Percentiles rank a stretch among this genome's conserved stretches.
These are phyloP conservation scores for Tetramorium bicarinatum DNA, from an alignment of 2,888 invertebrate species.

Conservation along the genomic window DNA sequence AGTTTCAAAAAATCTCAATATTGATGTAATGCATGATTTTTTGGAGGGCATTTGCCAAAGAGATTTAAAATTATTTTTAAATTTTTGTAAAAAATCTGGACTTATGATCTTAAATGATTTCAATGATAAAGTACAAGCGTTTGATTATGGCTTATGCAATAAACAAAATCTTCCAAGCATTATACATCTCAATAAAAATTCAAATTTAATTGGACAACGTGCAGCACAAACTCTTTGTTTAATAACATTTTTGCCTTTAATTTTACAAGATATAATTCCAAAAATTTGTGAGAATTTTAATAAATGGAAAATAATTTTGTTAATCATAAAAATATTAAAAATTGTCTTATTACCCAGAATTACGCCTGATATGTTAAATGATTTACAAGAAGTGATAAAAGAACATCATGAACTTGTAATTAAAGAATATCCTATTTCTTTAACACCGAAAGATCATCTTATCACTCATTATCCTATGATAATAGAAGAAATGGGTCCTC, in stretches of 20 bases:
- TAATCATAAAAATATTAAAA: slow-evolving; percentile 60
- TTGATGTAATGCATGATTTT: slow-evolving; percentile 66
- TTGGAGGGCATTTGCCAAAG: slow-evolving; percentile 63
- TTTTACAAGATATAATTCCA: slow-evolving; percentile 48
- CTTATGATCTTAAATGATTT: slow-evolving; percentile 42
- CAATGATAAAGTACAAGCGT: slow-evolving; percentile 52
- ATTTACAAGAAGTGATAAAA: slow-evolving; percentile 17
- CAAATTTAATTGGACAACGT: slow-evolving; percentile 55
- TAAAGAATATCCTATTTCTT: not conserved
- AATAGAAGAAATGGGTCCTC: slow-evolving; percentile 54
- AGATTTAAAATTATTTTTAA: slow-evolving; percentile 60
- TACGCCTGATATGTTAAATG: slow-evolving; percentile 44
- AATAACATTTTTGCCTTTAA: slow-evolving; percentile 49
- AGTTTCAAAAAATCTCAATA: slow-evolving; percentile 48
- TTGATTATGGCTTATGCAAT: slow-evolving; percentile 55
- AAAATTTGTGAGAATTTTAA: slow-evolving; percentile 23
- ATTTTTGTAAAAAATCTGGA: slow-evolving; percentile 41
- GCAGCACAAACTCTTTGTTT: slow-evolving; percentile 57
- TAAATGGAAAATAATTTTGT: slow-evolving; percentile 55
- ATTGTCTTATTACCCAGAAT: slow-evolving; percentile 59
- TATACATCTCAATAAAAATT: slow-evolving; percentile 49
- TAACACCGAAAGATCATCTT: slow-evolving; percentile 64
- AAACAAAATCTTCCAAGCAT: slow-evolving; percentile 5
- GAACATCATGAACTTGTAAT: slow-evolving; percentile 36
- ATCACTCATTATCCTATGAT: slow-evolving; percentile 54